Percentiles rank a stretch among this genome's conserved stretches.
Evolutionary conservation across 1,140 invertebrate genomes (phyloP).

Genomic region (Wiebesia pumilae): DNA sequence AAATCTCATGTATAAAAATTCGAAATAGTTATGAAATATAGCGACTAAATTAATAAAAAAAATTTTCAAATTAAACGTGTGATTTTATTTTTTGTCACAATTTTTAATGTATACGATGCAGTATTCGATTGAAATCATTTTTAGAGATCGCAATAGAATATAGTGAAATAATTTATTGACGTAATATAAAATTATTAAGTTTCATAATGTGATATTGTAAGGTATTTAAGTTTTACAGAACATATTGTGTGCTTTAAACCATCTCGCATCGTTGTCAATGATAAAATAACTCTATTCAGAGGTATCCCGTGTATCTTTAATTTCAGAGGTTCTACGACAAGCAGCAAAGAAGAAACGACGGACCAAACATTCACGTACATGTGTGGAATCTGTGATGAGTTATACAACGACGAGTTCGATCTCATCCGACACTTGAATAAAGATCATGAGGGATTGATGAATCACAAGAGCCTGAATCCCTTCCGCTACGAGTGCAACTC

Average conservation of each 20-base stretch:
- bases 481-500: conserved; percentile 27
- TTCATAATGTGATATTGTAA: neutral
- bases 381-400: conserved; percentile 29
- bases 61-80: neutral
- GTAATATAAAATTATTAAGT: no score
- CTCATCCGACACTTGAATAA: conserved; percentile 17
- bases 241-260: neutral
- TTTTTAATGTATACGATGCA: neutral
- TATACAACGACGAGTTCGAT: neutral
- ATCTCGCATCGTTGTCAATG: neutral
- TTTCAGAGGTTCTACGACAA: conserved; percentile 17
- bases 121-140: no score
- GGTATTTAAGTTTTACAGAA: neutral
- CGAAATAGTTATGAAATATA: neutral
- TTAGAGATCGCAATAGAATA: no score
- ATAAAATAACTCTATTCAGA: conserved; percentile 17
- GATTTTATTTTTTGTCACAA: no score
- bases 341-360: neutral
- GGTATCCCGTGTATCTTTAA: conserved; percentile 22
- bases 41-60: neutral
- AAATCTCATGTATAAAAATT: neutral
- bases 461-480: neutral
- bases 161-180: no score
- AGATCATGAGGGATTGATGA: neutral
- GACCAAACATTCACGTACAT: neutral